Percentiles rank a stretch among this genome's conserved stretches.
phyloP scores from a whole-genome alignment of 2,888 invertebrate species.

The Tipula vernalis region DNA sequence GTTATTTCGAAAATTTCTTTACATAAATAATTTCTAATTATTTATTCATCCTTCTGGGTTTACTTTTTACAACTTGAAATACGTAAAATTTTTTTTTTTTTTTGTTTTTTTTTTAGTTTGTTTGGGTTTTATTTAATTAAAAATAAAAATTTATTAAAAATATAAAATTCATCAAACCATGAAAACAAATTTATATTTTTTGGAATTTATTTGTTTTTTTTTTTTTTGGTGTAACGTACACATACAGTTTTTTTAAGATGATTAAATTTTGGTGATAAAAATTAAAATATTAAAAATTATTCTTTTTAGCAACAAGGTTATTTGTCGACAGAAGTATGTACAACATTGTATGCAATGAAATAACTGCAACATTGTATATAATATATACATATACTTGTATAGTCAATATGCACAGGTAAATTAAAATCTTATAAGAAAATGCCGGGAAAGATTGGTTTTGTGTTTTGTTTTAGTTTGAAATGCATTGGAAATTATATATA shows the following conservation, averaged over 20 bases:
- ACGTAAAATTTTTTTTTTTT: neutral
- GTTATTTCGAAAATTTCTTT: neutral
- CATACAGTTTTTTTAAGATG: neutral
- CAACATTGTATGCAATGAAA: neutral
- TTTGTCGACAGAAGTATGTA: neutral
- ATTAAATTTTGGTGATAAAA: neutral
- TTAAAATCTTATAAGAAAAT: neutral
- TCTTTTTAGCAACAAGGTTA: neutral
- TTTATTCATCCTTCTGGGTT: neutral
- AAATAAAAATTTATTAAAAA: neutral
- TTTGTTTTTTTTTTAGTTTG: neutral
- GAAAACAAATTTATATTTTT: neutral
- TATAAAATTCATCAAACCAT: neutral
- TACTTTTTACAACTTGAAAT: neutral
- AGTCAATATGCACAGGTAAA: neutral
- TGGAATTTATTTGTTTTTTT: neutral
- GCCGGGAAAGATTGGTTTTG: neutral
- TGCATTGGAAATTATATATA: neutral
- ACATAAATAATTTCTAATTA: neutral
- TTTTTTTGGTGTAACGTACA: neutral
- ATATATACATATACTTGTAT: no score
- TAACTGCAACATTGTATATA: neutral
- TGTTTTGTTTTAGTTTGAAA: neutral
- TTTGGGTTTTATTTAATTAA: neutral
- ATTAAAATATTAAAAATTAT: neutral